Percentiles rank a stretch among this genome's conserved stretches.
Conservation (phyloP, 2,113 vertebrate species). For the Solea solea region DNA sequence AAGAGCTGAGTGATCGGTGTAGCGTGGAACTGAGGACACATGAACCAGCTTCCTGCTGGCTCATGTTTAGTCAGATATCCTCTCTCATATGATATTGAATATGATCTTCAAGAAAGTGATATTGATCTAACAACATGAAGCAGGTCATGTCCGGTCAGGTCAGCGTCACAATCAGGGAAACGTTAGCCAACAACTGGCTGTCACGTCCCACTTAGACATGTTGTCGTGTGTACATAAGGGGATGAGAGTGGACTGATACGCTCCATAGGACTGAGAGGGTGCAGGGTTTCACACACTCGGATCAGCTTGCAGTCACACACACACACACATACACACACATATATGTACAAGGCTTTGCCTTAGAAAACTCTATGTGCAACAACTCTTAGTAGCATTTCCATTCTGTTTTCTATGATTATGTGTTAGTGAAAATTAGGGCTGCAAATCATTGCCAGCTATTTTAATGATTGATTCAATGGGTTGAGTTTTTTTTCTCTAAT, state of each 20-base stretch:
- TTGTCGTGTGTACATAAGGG: conserved; percentile 31
- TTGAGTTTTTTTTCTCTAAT: no score
- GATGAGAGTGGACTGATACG: conserved; percentile 35
- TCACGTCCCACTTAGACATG: conserved; percentile 63
- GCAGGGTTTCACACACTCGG: conserved; percentile 61
- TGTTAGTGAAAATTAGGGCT: no score
- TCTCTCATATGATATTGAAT: conserved; percentile 2
- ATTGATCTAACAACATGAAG: conserved; percentile 40
- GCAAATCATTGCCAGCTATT: no score
- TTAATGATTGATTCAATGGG: no score
- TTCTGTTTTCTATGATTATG: no score
- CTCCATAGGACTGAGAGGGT: conserved; percentile 44
- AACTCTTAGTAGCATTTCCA: no score
- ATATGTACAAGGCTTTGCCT: neutral
- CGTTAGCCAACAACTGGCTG: conserved; percentile 32
- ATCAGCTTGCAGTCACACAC: conserved; percentile 62
- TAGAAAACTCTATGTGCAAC: no score
- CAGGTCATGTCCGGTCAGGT: conserved; percentile 41
- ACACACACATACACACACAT: conserved; percentile 11
- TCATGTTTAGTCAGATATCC: conserved; percentile 17
- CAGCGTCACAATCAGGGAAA: conserved; percentile 48
- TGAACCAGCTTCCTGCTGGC: neutral
- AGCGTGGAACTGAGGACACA: no score
- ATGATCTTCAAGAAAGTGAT: conserved; percentile 23
- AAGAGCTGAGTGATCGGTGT: no score